Evolutionary conservation across 2,888 invertebrate species (phyloP).

Genomic region (Cremastobaeus sp.): DNA sequence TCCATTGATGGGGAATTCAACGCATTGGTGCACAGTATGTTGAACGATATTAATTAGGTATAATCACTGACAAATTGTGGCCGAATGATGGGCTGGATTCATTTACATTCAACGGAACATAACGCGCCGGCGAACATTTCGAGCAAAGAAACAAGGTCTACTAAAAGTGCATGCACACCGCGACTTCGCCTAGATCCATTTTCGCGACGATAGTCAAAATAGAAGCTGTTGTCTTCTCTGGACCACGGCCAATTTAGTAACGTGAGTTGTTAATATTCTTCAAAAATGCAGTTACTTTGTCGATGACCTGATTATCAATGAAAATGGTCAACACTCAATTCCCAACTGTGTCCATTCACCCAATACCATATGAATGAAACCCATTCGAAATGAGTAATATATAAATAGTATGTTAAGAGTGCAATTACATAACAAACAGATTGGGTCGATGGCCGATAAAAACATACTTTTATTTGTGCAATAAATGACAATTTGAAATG

Average conservation of each 20-base stretch:
- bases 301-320: slow-evolving; percentile 38
- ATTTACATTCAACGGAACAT: neutral
- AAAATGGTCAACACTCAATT: too few species aligned
- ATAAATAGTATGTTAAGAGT: too few species aligned
- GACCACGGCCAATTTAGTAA: slow-evolving; percentile 67
- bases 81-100: neutral
- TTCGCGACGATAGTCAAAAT: slow-evolving; percentile 70
- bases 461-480: too few species aligned
- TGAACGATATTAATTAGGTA: too few species aligned
- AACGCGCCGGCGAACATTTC: neutral
- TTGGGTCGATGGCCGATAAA: slow-evolving; percentile 14
- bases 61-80: neutral
- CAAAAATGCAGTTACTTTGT: slow-evolving; percentile 34
- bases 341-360: too few species aligned
- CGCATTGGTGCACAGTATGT: too few species aligned
- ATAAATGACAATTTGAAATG: too few species aligned
- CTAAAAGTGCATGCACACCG: slow-evolving; percentile 33
- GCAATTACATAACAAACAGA: slow-evolving; percentile 9
- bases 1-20: too few species aligned
- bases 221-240: slow-evolving; percentile 67
- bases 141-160: slow-evolving; percentile 35
- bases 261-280: slow-evolving; percentile 56
- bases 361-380: slow-evolving; percentile 23
- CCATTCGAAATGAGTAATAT: slow-evolving; percentile 4
- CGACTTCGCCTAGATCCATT: slow-evolving; percentile 53